These are phyloP conservation scores for Rhinichthys osculus DNA, from an alignment of 2,797 vertebrate species.

Conservation along the genomic window DNA sequence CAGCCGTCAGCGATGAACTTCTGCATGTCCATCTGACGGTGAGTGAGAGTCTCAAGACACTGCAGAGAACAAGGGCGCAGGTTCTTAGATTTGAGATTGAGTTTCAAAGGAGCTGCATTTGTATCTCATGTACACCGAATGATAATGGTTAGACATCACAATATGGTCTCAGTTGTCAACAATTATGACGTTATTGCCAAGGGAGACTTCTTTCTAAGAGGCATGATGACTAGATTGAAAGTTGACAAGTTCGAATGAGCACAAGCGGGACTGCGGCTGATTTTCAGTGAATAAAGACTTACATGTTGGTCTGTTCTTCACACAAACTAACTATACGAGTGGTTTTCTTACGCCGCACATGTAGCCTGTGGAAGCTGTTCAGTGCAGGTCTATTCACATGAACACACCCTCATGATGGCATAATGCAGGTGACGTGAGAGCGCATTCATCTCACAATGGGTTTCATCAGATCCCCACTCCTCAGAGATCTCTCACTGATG, in stretches of 20 bases:
- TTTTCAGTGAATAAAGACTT: not conserved
- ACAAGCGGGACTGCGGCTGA: not conserved
- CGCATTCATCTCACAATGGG: conserved; percentile 21
- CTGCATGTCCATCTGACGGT: conserved; percentile 93
- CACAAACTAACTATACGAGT: not conserved
- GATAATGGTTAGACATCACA: not conserved
- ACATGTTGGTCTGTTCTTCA: not conserved
- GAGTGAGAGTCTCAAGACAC: conserved; percentile 82
- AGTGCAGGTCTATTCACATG: conserved; percentile 24
- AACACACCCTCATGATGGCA: conserved; percentile 22
- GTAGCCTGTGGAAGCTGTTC: not conserved
- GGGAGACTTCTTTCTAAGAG: not conserved
- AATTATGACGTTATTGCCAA: conserved; percentile 1
- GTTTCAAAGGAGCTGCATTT: not conserved
- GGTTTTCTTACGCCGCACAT: not conserved
- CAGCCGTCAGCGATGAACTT: conserved; percentile 93
- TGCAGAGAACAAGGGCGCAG: conserved; percentile 52
- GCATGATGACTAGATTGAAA: not conserved
- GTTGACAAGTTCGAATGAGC: not conserved
- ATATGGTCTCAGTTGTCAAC: conserved; percentile 1
- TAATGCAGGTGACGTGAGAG: conserved; percentile 17
- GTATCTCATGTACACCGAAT: not conserved
- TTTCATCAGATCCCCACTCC: not conserved
- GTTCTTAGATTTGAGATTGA: not conserved
- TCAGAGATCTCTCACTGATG: conserved; percentile 7